A percentile compares a stretch with the other conserved stretches of the same genome.
These are phyloP conservation scores for Homalodisca vitripennis DNA, from an alignment of 1,140 invertebrate genomes.

Conservation along the genomic window DNA sequence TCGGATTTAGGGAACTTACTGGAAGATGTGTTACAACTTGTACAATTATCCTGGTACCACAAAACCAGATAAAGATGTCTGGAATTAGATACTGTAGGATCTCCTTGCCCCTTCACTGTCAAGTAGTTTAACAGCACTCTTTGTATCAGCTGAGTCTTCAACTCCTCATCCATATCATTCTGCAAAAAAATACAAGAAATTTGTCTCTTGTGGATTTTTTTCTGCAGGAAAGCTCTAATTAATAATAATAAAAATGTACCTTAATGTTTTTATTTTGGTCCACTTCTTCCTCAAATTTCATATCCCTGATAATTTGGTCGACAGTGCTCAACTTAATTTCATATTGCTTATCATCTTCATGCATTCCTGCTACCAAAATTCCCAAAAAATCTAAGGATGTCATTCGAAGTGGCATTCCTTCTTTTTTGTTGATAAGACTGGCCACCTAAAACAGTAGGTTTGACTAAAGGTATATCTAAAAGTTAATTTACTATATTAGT, in stretches of 20 bases:
- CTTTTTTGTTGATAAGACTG: slow-evolving; percentile 96
- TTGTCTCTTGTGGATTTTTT: too few species aligned
- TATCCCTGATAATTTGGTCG: slow-evolving; percentile 89
- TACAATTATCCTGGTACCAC: slow-evolving; percentile 89
- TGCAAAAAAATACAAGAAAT: too few species aligned
- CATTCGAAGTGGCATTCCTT: slow-evolving; percentile 92
- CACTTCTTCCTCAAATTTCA: slow-evolving; percentile 79
- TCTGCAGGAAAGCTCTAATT: too few species aligned
- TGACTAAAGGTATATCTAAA: too few species aligned
- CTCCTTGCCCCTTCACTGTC: slow-evolving; percentile 89
- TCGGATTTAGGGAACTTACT: slow-evolving; percentile 47
- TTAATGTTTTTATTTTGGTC: slow-evolving; percentile 57
- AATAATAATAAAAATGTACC: slow-evolving; percentile 35
- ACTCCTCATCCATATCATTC: slow-evolving; percentile 76
- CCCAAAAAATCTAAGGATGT: slow-evolving; percentile 98
- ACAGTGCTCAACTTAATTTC: slow-evolving; percentile 87
- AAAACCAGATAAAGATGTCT: slow-evolving; percentile 95
- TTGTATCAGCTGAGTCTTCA: slow-evolving; percentile 86
- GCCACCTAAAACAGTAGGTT: slow-evolving; percentile 63
- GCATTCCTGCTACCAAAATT: slow-evolving; percentile 89
- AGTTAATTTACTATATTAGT: too few species aligned
- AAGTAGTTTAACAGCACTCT: slow-evolving; percentile 94
- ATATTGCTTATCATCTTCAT: slow-evolving; percentile 91
- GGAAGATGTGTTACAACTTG: slow-evolving; percentile 31
- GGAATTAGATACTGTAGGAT: slow-evolving; percentile 83